Percentiles rank a stretch among this genome's conserved stretches.
Evolutionary conservation across 2,888 invertebrate genomes (phyloP).

Genomic region (Sericinus montela): DNA sequence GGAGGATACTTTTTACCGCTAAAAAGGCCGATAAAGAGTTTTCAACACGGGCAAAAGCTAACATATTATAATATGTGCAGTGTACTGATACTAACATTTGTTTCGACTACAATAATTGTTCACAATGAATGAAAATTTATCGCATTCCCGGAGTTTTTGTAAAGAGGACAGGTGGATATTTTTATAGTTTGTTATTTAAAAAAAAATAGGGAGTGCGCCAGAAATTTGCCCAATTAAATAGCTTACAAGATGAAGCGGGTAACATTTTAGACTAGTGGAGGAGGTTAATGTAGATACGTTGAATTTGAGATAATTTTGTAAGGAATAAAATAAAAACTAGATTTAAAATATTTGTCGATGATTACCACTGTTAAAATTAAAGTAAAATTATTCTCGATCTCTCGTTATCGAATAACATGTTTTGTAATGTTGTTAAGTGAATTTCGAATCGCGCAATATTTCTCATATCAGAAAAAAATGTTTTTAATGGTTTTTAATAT

Average conservation of each 20-base stretch:
- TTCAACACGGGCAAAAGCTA: no score
- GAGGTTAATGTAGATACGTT: conserved; percentile 12
- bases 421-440: neutral
- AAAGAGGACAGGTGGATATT: conserved; percentile 42
- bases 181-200: conserved; percentile 47
- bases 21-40: no score
- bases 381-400: conserved; percentile 8
- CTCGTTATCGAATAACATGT: neutral
- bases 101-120: neutral
- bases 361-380: conserved; percentile 12
- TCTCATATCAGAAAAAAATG: neutral
- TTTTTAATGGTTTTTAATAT: neutral
- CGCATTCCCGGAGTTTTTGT: conserved; percentile 10
- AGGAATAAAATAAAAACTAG: neutral
- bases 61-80: conserved; percentile 1
- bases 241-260: neutral
- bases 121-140: neutral
- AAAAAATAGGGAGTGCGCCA: neutral
- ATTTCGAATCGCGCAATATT: neutral
- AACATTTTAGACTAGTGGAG: neutral
- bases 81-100: conserved; percentile 2
- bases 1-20: no score
- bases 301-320: conserved; percentile 9
- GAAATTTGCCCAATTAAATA: neutral
- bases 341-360: conserved; percentile 3